These are phyloP conservation scores for Prosapia bicincta DNA, from an alignment of 2,888 invertebrate genomes.

Conservation along the genomic window DNA sequence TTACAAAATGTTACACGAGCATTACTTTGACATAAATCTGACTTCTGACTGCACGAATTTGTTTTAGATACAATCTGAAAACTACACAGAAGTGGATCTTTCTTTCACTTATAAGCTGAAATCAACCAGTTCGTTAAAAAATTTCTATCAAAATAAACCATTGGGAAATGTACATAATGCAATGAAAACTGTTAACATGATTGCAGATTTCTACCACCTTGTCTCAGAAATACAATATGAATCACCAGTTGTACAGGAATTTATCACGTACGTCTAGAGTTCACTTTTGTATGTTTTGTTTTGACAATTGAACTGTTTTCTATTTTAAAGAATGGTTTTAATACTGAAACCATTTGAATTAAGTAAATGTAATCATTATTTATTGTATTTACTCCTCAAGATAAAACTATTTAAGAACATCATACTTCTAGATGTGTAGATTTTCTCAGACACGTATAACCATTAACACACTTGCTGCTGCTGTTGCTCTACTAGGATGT, in stretches of 20 bases:
- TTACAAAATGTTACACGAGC: background rate
- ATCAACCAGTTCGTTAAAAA: background rate
- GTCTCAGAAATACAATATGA: background rate
- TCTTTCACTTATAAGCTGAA: slow-evolving; percentile 1
- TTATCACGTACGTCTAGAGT: slow-evolving; percentile 17
- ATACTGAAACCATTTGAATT: no score
- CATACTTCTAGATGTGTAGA: no score
- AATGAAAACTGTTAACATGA: background rate
- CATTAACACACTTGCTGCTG: no score
- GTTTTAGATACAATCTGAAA: background rate
- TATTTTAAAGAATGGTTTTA: no score
- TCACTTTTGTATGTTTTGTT: no score
- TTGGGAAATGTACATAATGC: background rate
- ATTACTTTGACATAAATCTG: background rate
- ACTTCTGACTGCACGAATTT: background rate
- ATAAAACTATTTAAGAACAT: no score
- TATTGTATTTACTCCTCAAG: no score
- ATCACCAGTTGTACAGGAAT: slow-evolving; percentile 7
- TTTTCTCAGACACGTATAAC: no score
- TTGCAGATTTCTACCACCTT: background rate
- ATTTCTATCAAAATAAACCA: background rate
- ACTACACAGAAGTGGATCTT: slow-evolving; percentile 7
- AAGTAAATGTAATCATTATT: no score
- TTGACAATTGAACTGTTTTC: no score
- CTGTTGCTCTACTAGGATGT: no score